Base-by-base conservation (phyloP, 2,113 vertebrate species). In the Mugil cephalus region DNA sequence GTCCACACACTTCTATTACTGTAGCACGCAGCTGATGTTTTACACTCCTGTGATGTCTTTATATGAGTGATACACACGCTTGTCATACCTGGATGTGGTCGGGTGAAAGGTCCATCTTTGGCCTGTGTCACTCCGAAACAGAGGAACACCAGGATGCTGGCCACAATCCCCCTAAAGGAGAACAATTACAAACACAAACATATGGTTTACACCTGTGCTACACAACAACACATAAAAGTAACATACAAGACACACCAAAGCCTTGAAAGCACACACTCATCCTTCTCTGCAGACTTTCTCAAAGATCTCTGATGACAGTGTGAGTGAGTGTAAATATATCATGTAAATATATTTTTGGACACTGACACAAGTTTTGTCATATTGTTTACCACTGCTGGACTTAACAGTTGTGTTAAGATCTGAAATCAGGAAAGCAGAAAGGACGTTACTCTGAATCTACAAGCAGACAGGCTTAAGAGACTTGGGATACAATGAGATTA, bases 51-150 rank as follows among this genome's bases (percentile, higher is more conserved):
- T 42, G 14, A 3, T 34, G 19, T 10, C n/a, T n/a, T 43, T 19
- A 40, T 55, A 13, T 35, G 12, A 11, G n/a, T 42, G 1, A 45
- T 24, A n/a, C 54, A 45, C 10, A 35, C 17, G 14, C 4, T 67
- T 12, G 6, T 74, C 78, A 40, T 96, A 99, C 98, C 98, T 95
- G 98, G 98, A 81, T 99, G 98, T 74, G 98, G 98, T 90, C 98
- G 95, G 61, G 96, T 96, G 88, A 99, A 99, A 2, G 98, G 98
- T 74, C 98, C 98, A 88, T 99, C 98, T 91, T 99, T 99, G 47
- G 98, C 97, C 90, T 99, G 98, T 1, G 98, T 99, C 74, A 99
- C 98, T 84, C 98, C 98, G 65, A 99, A 99, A 89, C 98, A 99
- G 8, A 99, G 88, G 88, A 99, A 99, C 77, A 99, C 98, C 90